These are phyloP conservation scores for Apocrypta bakeri DNA, from an alignment of 1,140 invertebrate species.

Conservation along the genomic window DNA sequence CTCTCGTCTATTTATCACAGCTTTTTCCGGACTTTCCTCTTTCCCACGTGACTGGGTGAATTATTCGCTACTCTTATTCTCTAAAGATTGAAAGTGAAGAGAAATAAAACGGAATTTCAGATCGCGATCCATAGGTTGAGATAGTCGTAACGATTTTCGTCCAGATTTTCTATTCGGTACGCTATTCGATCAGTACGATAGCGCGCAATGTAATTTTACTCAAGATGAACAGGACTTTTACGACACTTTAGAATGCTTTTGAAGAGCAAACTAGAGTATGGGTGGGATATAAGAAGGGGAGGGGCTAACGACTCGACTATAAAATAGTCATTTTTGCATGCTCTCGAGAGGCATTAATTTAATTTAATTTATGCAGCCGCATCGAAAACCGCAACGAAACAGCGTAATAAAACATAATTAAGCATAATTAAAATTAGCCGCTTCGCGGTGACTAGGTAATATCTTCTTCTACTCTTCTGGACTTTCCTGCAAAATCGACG, in stretches of 20 bases:
- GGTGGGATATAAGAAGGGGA: too few relatives aligned
- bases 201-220: too few relatives aligned
- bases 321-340: background rate
- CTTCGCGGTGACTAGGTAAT: too few relatives aligned
- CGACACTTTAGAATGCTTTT: background rate
- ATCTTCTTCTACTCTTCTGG: too few relatives aligned
- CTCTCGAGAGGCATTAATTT: background rate
- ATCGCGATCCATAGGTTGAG: too few relatives aligned
- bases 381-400: background rate
- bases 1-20: background rate
- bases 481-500: background rate
- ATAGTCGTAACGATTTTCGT: too few relatives aligned
- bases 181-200: too few relatives aligned
- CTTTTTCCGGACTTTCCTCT: background rate
- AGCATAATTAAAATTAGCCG: background rate
- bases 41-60: background rate
- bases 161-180: too few relatives aligned
- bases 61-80: constrained; percentile 3
- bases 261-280: too few relatives aligned
- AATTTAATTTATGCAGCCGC: background rate
- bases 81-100: too few relatives aligned
- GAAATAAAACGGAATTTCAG: background rate
- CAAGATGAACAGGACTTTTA: background rate
- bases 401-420: background rate
- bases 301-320: background rate